A percentile compares a stretch with the other conserved stretches of the same genome.
Conservation (phyloP, 1,140 invertebrate species). For the Pantala flavescens region DNA sequence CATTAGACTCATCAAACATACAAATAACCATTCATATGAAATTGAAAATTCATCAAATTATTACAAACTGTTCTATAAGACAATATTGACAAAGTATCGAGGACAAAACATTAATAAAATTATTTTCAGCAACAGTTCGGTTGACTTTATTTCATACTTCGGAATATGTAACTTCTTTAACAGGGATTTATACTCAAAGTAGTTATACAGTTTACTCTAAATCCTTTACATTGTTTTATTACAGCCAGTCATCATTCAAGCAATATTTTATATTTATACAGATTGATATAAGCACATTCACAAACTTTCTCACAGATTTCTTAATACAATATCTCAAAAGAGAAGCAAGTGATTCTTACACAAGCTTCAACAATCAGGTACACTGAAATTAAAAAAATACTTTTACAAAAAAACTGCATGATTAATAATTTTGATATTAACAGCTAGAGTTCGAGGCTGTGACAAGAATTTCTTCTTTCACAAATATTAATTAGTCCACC, state of each 20-base stretch:
- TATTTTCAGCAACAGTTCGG: too few species aligned
- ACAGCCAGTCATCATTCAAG: not conserved
- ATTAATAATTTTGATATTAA: not conserved
- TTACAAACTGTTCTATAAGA: too few species aligned
- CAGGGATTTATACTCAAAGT: too few species aligned
- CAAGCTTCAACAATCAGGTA: slow-evolving; percentile 6
- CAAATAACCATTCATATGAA: too few species aligned
- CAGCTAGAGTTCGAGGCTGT: not conserved
- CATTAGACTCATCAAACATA: too few species aligned
- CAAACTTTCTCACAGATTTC: not conserved
- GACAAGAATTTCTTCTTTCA: not conserved
- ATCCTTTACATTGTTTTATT: not conserved
- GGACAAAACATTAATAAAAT: too few species aligned
- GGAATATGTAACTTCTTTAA: too few species aligned
- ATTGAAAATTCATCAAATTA: too few species aligned
- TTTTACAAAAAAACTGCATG: not conserved
- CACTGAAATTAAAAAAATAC: slow-evolving; percentile 4
- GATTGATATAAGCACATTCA: not conserved
- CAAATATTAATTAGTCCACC: not conserved
- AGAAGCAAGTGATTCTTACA: not conserved
- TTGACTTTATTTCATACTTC: too few species aligned
- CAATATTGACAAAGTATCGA: too few species aligned
- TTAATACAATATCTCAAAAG: not conserved
- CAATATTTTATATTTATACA: not conserved
- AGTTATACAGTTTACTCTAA: too few species aligned